Percentiles rank a stretch among this genome's conserved stretches.
phyloP scores from a whole-genome alignment of 92 coral and sea anemone species.

The Desmophyllum pertusum region DNA sequence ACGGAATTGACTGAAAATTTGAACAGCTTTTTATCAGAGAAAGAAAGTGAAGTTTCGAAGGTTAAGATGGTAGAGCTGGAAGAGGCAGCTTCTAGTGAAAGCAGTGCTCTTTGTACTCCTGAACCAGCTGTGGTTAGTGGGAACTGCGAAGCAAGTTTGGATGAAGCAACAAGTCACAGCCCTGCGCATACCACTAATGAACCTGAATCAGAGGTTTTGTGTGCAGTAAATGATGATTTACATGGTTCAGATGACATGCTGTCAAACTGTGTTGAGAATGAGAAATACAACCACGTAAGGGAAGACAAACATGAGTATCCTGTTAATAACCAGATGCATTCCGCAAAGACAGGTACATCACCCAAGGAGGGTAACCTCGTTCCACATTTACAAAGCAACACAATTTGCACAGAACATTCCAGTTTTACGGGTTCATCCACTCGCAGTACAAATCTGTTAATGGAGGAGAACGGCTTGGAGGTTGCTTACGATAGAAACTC shows the following conservation, averaged over 20 bases:
- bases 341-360: background rate
- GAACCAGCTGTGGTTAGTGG: background rate
- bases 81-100: background rate
- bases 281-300: background rate
- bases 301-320: background rate
- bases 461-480: conserved; percentile 27
- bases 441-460: conserved; percentile 4
- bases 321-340: background rate
- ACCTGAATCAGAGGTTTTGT: background rate
- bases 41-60: background rate
- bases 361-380: background rate
- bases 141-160: background rate
- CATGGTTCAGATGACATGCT: background rate
- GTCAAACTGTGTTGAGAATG: background rate
- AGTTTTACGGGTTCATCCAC: background rate
- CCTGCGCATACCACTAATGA: background rate
- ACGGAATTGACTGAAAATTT: background rate
- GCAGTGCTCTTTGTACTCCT: background rate
- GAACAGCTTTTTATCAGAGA: background rate
- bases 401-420: background rate
- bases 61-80: background rate
- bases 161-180: background rate
- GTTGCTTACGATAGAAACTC: conserved; percentile 26
- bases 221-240: background rate
- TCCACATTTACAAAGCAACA: background rate